Evolutionary conservation across 2,888 invertebrate genomes (phyloP), one percentile per base, ranked within the genome.

Genomic region (Drosophila kuntzei): DNA sequence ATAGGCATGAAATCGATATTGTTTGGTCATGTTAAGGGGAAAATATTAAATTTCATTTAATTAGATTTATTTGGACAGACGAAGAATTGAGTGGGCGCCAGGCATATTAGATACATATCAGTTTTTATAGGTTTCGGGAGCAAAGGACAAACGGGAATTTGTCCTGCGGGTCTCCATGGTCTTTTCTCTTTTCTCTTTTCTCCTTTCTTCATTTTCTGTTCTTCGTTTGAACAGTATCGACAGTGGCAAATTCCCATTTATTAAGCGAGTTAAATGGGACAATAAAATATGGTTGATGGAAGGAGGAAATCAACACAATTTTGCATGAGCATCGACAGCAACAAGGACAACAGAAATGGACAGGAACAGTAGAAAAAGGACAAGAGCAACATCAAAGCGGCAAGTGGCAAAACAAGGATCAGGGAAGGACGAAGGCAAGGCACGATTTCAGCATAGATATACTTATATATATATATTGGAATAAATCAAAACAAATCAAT

Each of bases 401-500:
- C 58, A 60, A 62, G 53, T 58, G 66, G 20, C 29, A 67, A 22
- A 22, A 36, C 25, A 53, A 36, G 41, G 41, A 36, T 46, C 51
- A 50, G 37, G 14, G 20, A 44, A 32, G 12, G 34, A 43, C 8
- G n/a, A 14, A 22, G 36, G 34, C 27, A 39, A 36, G 9, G 5
- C 39, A 29, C 29, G n/a, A 34, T n/a, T 54, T 32, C n/a, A 54
- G 20, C 27, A 3, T 36, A 37, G n/a, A 49, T 39, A 58, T 8
- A 44, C 9, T 49, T 20, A 27, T 12, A 32, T 3, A 50, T 55
- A 46, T 46, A 27, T 27, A 57, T 44, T 58, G 54, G 60, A 73
- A 83, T 87, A 87, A 83, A 87, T 83, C 87, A 84, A 87, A 84
- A 78, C 84, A 83, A 83, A 83, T 87, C 84, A 80, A 87, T 83